These are phyloP conservation scores for Anarrhichthys ocellatus DNA, from an alignment of 2,113 vertebrate species.

Conservation along the genomic window DNA sequence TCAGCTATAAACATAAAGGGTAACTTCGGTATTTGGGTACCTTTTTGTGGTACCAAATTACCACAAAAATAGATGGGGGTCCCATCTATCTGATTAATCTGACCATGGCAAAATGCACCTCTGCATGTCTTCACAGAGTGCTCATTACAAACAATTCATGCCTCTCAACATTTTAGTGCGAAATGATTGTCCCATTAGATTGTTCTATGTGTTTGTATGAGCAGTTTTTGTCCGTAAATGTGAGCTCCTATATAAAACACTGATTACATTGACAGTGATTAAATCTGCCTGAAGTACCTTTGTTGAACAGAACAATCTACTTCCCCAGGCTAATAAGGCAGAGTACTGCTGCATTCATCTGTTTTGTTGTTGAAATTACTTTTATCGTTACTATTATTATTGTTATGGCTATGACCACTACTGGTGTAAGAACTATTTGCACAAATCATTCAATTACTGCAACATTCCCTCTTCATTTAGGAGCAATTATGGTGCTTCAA, in stretches of 20 bases:
- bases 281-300: background rate
- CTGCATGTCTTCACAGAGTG: background rate
- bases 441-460: background rate
- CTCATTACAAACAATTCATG: background rate
- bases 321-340: background rate
- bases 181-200: background rate
- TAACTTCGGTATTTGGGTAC: no score
- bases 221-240: background rate
- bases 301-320: background rate
- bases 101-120: background rate
- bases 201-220: background rate
- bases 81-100: no score
- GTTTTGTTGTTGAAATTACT: background rate
- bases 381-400: background rate
- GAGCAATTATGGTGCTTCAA: slow-evolving; percentile 1
- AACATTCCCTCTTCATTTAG: background rate
- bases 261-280: background rate
- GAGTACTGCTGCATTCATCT: background rate
- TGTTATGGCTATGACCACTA: background rate
- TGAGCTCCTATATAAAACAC: background rate
- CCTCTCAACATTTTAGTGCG: background rate
- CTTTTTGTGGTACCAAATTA: background rate
- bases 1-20: background rate
- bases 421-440: background rate
- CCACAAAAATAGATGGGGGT: background rate